A percentile compares a stretch with the other conserved stretches of the same genome.
Conservation (phyloP, 2,888 invertebrate genomes). For the Heliconius sara region DNA sequence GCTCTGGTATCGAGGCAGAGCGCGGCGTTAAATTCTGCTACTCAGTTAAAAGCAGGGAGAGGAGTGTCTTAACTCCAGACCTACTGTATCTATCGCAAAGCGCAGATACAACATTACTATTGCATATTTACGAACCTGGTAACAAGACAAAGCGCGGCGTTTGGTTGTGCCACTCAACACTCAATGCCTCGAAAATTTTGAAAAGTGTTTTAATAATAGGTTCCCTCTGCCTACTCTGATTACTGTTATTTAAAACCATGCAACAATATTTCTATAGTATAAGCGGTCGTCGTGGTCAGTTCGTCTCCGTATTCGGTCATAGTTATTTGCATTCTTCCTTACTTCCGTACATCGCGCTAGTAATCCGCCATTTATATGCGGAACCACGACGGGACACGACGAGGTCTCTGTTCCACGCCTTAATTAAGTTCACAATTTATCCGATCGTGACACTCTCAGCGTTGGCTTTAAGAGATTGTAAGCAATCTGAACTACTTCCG, state of each 20-base stretch:
- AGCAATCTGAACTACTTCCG: background rate
- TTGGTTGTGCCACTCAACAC: no score
- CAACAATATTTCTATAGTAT: background rate
- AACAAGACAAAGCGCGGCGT: no score
- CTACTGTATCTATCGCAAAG: no score
- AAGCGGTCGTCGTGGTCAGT: background rate
- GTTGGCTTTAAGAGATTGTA: slow-evolving; percentile 10
- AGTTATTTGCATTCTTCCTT: slow-evolving; percentile 36
- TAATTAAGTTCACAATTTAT: slow-evolving; percentile 39
- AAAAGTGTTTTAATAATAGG: background rate
- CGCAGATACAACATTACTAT: no score
- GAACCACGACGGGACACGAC: slow-evolving; percentile 30
- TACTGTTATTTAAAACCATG: no score
- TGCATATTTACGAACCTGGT: no score
- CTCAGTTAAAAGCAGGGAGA: no score
- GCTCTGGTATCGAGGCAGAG: no score
- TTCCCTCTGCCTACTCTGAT: background rate
- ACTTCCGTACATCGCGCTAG: slow-evolving; percentile 24
- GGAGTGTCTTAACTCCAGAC: no score
- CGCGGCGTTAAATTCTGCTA: no score
- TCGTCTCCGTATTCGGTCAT: slow-evolving; percentile 23
- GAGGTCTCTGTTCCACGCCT: slow-evolving; percentile 25
- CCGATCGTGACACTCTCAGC: slow-evolving; percentile 26
- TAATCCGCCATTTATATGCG: slow-evolving; percentile 41
- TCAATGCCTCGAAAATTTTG: background rate